Evolutionary conservation across 2,888 invertebrate genomes (phyloP).

Genomic region (Perdita meconis): DNA sequence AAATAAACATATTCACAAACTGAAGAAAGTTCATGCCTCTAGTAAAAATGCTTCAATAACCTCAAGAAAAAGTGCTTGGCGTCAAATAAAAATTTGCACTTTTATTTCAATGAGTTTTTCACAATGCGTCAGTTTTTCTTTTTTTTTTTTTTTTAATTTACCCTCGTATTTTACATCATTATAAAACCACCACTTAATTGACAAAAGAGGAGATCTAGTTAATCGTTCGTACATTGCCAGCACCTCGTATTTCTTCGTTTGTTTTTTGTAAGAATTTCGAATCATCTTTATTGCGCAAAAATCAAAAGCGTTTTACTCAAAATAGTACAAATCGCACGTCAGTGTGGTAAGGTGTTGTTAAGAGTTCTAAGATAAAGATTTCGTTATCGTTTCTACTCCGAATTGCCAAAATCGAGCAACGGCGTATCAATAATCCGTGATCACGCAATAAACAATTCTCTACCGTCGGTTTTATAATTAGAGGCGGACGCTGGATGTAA

Average conservation of each 20-base stretch:
- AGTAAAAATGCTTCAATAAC: conserved; percentile 1
- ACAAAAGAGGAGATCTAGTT: conserved; percentile 59
- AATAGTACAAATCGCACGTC: conserved; percentile 57
- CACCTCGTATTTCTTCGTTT: conserved; percentile 27
- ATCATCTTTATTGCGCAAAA: conserved; percentile 58
- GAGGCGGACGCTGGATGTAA: conserved; percentile 61
- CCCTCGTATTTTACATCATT: conserved; percentile 58
- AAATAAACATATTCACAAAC: conserved; percentile 27
- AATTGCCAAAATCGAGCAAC: conserved; percentile 38
- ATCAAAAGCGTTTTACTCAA: conserved; percentile 55
- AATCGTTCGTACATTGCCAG: conserved; percentile 56
- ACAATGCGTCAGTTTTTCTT: conserved; percentile 31
- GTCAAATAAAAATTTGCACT: conserved; percentile 44
- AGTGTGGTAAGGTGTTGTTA: conserved; percentile 35
- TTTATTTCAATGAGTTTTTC: conserved; percentile 50
- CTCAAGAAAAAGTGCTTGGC: conserved; percentile 26
- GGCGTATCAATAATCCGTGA: conserved; percentile 40
- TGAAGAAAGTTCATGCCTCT: neutral
- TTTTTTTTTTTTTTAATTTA: conserved; percentile 45
- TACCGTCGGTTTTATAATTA: conserved; percentile 52
- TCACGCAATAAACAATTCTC: conserved; percentile 56
- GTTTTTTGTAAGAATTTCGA: conserved; percentile 49
- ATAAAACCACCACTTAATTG: conserved; percentile 62
- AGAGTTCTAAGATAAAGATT: conserved; percentile 43
- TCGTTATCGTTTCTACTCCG: conserved; percentile 31